phyloP scores from a whole-genome alignment of 2,797 vertebrate species.

The Psittacula derbiana region DNA sequence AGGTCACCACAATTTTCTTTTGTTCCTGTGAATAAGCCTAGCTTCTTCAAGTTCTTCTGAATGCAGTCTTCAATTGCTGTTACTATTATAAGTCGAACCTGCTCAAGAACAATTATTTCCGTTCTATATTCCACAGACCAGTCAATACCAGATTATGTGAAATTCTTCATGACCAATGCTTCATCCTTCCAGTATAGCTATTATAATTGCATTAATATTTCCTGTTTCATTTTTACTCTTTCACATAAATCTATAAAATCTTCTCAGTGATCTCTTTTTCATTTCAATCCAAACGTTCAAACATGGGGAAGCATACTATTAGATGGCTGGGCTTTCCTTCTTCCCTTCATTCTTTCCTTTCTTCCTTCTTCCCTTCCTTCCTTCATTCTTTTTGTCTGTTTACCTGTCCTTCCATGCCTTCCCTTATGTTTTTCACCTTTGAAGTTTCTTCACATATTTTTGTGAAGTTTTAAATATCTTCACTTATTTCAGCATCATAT shows the following conservation, averaged over 20 bases:
- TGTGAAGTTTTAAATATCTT: background rate
- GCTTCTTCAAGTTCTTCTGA: conserved; percentile 62
- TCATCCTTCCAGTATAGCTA: conserved; percentile 54
- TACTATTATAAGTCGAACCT: conserved; percentile 18
- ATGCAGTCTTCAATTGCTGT: conserved; percentile 24
- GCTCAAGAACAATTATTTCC: conserved; percentile 52
- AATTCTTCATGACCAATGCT: conserved; percentile 68
- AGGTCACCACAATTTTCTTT: conserved; percentile 77
- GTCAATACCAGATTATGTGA: conserved; percentile 42
- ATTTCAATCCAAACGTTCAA: conserved; percentile 17
- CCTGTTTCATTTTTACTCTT: conserved; percentile 51
- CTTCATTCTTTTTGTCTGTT: background rate
- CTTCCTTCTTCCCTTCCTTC: background rate
- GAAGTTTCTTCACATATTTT: background rate
- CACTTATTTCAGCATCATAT: background rate
- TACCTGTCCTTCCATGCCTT: background rate
- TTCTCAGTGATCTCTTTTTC: conserved; percentile 36
- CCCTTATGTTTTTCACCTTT: background rate
- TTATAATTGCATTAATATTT: conserved; percentile 69
- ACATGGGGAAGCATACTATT: background rate
- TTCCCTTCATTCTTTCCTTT: background rate
- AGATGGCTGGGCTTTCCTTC: background rate
- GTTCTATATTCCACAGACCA: conserved; percentile 31
- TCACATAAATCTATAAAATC: conserved; percentile 27
- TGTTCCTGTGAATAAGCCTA: conserved; percentile 57